Percentiles rank a stretch among this genome's conserved stretches.
phyloP scores from a whole-genome alignment of 2,797 vertebrate genomes.

The Lateolabrax maculatus region DNA sequence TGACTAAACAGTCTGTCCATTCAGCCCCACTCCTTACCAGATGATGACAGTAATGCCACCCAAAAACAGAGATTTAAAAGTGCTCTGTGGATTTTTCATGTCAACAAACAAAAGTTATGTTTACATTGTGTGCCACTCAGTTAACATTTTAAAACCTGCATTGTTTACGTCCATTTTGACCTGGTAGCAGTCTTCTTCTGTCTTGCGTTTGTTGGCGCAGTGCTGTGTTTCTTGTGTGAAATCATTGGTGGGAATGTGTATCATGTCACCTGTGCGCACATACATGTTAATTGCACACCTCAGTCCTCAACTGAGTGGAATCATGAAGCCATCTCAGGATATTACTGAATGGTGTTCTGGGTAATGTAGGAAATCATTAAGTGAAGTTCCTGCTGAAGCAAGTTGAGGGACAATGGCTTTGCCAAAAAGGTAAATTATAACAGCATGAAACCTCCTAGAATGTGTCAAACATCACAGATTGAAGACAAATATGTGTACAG shows the following conservation, averaged over 20 bases:
- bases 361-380: background rate
- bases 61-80: background rate
- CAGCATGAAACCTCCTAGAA: background rate
- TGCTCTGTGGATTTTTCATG: background rate
- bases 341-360: background rate
- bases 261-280: accelerated
- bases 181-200: background rate
- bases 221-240: too few relatives aligned
- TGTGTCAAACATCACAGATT: background rate
- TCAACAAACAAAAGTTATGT: slow-evolving; percentile 12
- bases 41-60: slow-evolving; percentile 6
- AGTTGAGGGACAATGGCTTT: background rate
- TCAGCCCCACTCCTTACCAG: background rate
- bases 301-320: background rate
- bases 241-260: background rate
- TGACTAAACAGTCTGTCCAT: background rate
- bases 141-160: background rate
- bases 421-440: background rate
- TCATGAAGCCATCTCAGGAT: background rate
- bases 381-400: background rate
- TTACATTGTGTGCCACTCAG: slow-evolving; percentile 22
- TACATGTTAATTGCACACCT: background rate
- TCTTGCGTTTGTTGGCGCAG: too few relatives aligned
- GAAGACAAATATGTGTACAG: background rate
- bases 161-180: background rate